These are phyloP conservation scores for Plectropomus leopardus DNA, from an alignment of 2,113 vertebrate genomes.

Conservation along the genomic window DNA sequence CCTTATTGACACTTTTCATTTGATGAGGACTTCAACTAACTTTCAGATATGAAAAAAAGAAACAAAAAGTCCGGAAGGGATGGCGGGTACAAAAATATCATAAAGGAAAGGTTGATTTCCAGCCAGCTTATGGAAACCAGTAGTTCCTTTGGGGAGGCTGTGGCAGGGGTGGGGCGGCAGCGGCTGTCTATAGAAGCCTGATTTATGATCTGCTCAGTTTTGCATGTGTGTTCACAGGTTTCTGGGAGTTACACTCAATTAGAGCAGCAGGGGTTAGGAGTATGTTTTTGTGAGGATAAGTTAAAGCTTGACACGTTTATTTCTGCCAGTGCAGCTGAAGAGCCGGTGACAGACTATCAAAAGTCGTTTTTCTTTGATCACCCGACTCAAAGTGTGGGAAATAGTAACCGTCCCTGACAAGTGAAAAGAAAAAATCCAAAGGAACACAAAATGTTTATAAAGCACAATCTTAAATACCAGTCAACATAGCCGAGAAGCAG, in stretches of 20 bases:
- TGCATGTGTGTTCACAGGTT: constrained; percentile 79
- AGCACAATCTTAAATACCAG: constrained; percentile 71
- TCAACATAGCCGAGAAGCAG: constrained; percentile 40
- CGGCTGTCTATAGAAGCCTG: constrained; percentile 67
- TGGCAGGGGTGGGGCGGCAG: constrained; percentile 23
- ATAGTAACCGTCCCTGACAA: constrained; percentile 79
- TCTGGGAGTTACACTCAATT: constrained; percentile 81
- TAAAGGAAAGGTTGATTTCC: constrained; percentile 61
- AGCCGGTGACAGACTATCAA: constrained; percentile 82
- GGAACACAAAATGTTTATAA: constrained; percentile 76
- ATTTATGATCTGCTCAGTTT: constrained; percentile 76
- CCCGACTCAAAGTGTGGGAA: constrained; percentile 77
- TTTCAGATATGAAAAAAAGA: constrained; percentile 32
- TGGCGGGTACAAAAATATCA: constrained; percentile 52
- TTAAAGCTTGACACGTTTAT: constrained; percentile 81
- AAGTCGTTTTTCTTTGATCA: constrained; percentile 83
- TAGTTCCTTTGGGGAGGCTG: constrained; percentile 51
- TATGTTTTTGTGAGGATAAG: constrained; percentile 77
- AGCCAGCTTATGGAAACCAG: constrained; percentile 69
- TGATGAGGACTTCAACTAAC: constrained; percentile 60
- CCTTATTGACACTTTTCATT: constrained; percentile 68
- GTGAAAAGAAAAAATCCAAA: constrained; percentile 69
- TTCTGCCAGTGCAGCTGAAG: constrained; percentile 76
- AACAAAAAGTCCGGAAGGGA: constrained; percentile 12
- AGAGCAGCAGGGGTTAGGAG: constrained; percentile 77